These are phyloP conservation scores for Bergia sp. DNA, from an alignment of 92 coral and sea anemone genomes.

Conservation along the genomic window DNA sequence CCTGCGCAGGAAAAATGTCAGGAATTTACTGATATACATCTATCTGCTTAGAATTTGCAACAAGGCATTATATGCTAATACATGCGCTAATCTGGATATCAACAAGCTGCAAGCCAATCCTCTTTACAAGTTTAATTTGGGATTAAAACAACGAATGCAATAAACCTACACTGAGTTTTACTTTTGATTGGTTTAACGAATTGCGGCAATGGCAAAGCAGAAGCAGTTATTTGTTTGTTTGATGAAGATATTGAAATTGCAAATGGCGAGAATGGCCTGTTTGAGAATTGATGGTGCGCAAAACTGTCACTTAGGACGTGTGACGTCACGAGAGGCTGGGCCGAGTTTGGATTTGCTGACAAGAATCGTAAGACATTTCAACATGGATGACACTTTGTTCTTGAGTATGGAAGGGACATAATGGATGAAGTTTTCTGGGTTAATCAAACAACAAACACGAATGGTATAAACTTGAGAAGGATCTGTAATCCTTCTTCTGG, in stretches of 20 bases:
- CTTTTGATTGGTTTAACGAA: background rate
- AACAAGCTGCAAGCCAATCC: background rate
- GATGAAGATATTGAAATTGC: background rate
- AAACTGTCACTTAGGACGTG: conserved; percentile 56
- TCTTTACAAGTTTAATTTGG: conserved; percentile 6
- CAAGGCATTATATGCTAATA: background rate
- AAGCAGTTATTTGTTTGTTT: conserved; percentile 5
- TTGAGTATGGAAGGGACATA: conserved; percentile 54
- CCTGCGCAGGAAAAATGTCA: conserved; percentile 28
- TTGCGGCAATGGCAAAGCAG: background rate
- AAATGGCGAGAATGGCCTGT: background rate
- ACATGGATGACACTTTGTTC: conserved; percentile 80
- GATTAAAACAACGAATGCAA: conserved; percentile 2
- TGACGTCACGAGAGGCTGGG: conserved; percentile 93
- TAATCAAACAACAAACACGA: conserved; percentile 46
- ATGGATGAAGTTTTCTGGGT: conserved; percentile 60
- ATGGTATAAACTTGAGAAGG: conserved; percentile 57
- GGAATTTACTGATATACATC: conserved; percentile 6
- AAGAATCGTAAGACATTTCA: conserved; percentile 52
- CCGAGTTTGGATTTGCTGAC: conserved; percentile 53
- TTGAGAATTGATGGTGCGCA: conserved; percentile 43
- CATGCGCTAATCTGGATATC: background rate
- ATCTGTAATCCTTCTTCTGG: conserved; percentile 57
- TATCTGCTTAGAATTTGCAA: no score
- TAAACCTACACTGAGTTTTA: conserved; percentile 1